Percentiles rank a stretch among this genome's conserved stretches.
These are phyloP conservation scores for Globodera rostochiensis DNA, from an alignment of 1,140 invertebrate genomes.

Conservation along the genomic window DNA sequence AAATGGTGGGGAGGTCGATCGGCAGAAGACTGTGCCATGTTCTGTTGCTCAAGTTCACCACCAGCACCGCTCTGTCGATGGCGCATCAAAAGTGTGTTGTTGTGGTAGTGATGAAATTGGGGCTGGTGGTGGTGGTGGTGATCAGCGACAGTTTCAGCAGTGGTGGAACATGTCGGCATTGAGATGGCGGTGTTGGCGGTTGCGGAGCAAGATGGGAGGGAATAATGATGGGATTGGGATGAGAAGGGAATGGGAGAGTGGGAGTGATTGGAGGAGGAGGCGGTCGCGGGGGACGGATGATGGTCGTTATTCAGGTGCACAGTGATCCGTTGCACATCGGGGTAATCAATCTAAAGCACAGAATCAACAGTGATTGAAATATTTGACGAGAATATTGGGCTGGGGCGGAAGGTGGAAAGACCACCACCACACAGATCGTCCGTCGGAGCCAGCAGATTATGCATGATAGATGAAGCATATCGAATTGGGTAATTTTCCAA, in stretches of 20 bases:
- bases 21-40: background rate
- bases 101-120: background rate
- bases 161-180: background rate
- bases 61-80: background rate
- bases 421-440: background rate
- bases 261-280: constrained; percentile 1
- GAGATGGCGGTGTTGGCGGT: background rate
- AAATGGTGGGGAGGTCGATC: background rate
- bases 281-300: constrained; percentile 1
- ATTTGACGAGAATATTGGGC: background rate
- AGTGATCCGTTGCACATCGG: constrained; percentile 56
- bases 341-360: constrained; percentile 53
- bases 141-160: background rate
- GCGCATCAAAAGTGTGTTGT: background rate
- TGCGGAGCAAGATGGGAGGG: constrained; percentile 23
- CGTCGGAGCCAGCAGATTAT: background rate
- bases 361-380: constrained; percentile 18
- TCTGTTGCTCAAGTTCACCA: background rate
- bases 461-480: background rate
- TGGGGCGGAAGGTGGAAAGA: background rate
- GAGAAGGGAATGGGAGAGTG: constrained; percentile 9
- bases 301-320: constrained; percentile 47
- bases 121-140: background rate
- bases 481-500: background rate
- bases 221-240: constrained; percentile 23